Conservation (phyloP, 1,140 invertebrate genomes). For the Ganaspis sp. region DNA sequence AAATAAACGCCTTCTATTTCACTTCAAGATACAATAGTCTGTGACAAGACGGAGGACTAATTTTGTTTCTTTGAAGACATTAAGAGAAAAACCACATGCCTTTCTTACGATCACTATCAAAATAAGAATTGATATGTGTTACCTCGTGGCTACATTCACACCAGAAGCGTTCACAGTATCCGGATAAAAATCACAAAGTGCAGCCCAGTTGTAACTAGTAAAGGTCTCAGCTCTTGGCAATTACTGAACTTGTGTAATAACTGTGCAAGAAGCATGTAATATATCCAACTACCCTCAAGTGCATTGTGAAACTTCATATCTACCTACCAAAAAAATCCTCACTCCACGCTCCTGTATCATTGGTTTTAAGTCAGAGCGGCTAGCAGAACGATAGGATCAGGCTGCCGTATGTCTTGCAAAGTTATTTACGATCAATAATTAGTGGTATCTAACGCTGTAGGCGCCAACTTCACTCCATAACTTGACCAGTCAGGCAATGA, state of each 20-base stretch:
- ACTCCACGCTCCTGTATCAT: slow-evolving; percentile 46
- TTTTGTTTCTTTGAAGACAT: slow-evolving; percentile 1
- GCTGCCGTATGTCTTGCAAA: slow-evolving; percentile 55
- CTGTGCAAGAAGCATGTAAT: slow-evolving; percentile 49
- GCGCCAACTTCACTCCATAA: slow-evolving; percentile 67
- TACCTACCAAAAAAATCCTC: slow-evolving; percentile 46
- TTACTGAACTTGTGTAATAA: slow-evolving; percentile 58
- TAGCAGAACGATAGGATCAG: slow-evolving; percentile 55
- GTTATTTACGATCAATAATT: slow-evolving; percentile 77
- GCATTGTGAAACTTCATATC: slow-evolving; percentile 37
- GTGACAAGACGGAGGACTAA: background rate
- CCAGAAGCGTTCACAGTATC: slow-evolving; percentile 48
- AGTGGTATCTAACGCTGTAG: slow-evolving; percentile 76
- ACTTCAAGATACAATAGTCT: background rate
- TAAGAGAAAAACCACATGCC: background rate
- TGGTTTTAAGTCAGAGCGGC: slow-evolving; percentile 51
- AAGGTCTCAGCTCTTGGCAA: slow-evolving; percentile 48
- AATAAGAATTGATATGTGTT: slow-evolving; percentile 44
- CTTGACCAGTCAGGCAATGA: slow-evolving; percentile 55
- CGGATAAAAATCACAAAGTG: slow-evolving; percentile 43
- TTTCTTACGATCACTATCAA: slow-evolving; percentile 32
- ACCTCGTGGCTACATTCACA: slow-evolving; percentile 52
- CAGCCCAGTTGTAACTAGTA: slow-evolving; percentile 9
- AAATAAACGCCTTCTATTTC: background rate
- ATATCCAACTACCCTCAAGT: slow-evolving; percentile 54